These are phyloP conservation scores for Ammospiza maritima DNA, from an alignment of 2,797 vertebrate species.

Conservation along the genomic window DNA sequence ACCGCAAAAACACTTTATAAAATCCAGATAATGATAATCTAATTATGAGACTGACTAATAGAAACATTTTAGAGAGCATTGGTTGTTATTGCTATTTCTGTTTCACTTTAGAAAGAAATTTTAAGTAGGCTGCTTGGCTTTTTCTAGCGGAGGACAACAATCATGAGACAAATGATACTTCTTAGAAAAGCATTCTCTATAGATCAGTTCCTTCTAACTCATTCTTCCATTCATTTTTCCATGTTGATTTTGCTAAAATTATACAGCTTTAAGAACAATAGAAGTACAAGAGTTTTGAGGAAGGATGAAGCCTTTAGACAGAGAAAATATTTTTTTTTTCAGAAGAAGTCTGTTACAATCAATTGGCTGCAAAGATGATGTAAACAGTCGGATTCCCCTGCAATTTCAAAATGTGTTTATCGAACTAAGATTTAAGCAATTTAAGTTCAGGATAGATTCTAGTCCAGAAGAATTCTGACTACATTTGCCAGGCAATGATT, in stretches of 20 bases:
- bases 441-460: not conserved
- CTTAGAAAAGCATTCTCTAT: not conserved
- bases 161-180: not conserved
- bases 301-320: not conserved
- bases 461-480: not conserved
- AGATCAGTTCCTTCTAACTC: not conserved
- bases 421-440: not conserved
- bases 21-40: not conserved
- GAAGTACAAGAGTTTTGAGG: not conserved
- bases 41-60: not conserved
- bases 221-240: not conserved
- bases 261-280: constrained; percentile 4
- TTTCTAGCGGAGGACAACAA: not conserved
- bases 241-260: not conserved
- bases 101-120: not conserved
- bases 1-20: not conserved
- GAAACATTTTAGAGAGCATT: not conserved
- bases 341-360: not conserved
- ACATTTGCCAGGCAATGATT: not conserved
- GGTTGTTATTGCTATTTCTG: not conserved
- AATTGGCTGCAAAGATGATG: not conserved
- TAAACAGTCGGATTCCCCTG: not conserved
- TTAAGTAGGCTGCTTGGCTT: not conserved
- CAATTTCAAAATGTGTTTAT: not conserved
- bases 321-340: not conserved